These are phyloP conservation scores for Calliopum simillimum DNA, from an alignment of 2,888 invertebrate genomes.

Conservation along the genomic window DNA sequence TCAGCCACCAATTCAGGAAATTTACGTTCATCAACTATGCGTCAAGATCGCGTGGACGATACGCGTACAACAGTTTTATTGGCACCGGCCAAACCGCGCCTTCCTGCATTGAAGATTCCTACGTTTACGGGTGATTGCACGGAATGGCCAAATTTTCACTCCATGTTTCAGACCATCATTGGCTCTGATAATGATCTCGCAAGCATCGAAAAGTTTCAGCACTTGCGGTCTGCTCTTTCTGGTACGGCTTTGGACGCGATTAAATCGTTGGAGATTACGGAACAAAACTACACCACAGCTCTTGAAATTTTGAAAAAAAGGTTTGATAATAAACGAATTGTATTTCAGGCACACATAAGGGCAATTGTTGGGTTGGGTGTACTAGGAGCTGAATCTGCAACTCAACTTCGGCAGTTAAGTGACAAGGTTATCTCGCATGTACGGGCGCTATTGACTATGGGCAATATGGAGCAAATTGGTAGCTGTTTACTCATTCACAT, in stretches of 20 bases:
- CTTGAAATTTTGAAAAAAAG: slow-evolving; percentile 34
- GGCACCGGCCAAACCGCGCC: slow-evolving; percentile 1
- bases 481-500: slow-evolving; percentile 37
- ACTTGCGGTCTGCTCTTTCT: slow-evolving; percentile 32
- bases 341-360: slow-evolving; percentile 38
- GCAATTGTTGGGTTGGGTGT: slow-evolving; percentile 35
- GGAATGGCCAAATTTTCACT: slow-evolving; percentile 39
- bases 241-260: slow-evolving; percentile 38
- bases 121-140: slow-evolving; percentile 35
- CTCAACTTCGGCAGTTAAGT: slow-evolving; percentile 31
- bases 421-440: slow-evolving; percentile 34
- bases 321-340: slow-evolving; percentile 37
- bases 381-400: slow-evolving; percentile 35
- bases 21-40: background rate
- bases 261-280: slow-evolving; percentile 38
- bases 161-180: slow-evolving; percentile 40
- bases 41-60: slow-evolving; percentile 25
- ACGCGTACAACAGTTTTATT: slow-evolving; percentile 2
- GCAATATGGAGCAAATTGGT: slow-evolving; percentile 35
- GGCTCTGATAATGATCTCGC: slow-evolving; percentile 24
- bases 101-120: slow-evolving; percentile 36
- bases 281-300: slow-evolving; percentile 41
- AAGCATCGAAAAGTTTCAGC: slow-evolving; percentile 42
- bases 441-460: slow-evolving; percentile 38
- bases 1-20: background rate